Evolutionary conservation across 2,888 invertebrate species (phyloP).

Genomic region (Sesia apiformis): DNA sequence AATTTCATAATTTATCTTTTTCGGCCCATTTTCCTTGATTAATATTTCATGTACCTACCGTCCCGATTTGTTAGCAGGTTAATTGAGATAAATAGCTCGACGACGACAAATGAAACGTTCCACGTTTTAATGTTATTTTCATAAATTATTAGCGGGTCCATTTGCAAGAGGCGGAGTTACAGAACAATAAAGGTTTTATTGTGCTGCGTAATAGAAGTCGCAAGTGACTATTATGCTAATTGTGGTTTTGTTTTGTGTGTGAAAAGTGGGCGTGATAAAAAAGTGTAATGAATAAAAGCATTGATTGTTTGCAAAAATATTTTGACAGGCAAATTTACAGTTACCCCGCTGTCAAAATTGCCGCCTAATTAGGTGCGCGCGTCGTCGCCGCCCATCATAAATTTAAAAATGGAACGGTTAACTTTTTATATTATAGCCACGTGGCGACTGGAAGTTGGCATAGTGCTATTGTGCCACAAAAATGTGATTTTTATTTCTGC

Average conservation of each 20-base stretch:
- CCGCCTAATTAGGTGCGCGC: constrained; percentile 54
- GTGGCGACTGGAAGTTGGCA: constrained; percentile 28
- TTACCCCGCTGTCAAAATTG: constrained; percentile 58
- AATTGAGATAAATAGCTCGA: constrained; percentile 35
- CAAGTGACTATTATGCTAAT: constrained; percentile 68
- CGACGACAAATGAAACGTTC: neutral
- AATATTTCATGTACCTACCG: constrained; percentile 55
- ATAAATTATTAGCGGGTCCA: constrained; percentile 1
- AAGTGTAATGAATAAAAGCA: constrained; percentile 28
- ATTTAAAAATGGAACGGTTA: constrained; percentile 60
- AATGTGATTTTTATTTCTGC: neutral
- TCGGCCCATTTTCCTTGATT: constrained; percentile 60
- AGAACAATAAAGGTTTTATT: constrained; percentile 16
- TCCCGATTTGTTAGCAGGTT: constrained; percentile 47
- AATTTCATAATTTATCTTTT: constrained; percentile 71
- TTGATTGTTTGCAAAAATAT: constrained; percentile 72
- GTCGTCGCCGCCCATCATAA: constrained; percentile 44
- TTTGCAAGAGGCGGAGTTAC: constrained; percentile 2
- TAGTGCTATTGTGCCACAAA: neutral
- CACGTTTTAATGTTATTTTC: constrained; percentile 2
- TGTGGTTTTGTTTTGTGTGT: constrained; percentile 71
- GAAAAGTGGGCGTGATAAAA: constrained; percentile 38
- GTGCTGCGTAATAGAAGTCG: constrained; percentile 20
- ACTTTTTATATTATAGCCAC: constrained; percentile 62
- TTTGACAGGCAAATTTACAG: constrained; percentile 67